Evolutionary conservation across 2,888 invertebrate species (phyloP).

Genomic region (Ormyrus thymus): DNA sequence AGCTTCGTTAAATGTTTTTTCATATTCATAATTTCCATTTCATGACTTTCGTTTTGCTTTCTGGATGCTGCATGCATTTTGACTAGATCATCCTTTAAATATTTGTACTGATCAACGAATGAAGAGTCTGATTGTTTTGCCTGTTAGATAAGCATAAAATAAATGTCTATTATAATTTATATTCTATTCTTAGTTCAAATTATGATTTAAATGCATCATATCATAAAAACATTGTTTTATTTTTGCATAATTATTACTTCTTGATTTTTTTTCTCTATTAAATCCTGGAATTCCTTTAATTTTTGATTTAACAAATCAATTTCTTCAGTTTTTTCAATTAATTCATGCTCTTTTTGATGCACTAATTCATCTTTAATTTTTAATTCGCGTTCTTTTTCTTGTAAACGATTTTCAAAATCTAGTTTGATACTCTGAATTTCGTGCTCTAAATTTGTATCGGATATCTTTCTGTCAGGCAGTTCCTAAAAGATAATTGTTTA

Average conservation of each 20-base stretch:
- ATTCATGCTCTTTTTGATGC: slow-evolving; percentile 59
- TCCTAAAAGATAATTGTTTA: slow-evolving; percentile 53
- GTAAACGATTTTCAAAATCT: slow-evolving; percentile 60
- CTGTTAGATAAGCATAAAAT: slow-evolving; percentile 55
- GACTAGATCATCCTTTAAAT: slow-evolving; percentile 66
- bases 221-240: not conserved
- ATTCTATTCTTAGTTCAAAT: not conserved
- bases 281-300: slow-evolving; percentile 64
- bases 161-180: not conserved
- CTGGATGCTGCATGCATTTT: slow-evolving; percentile 63
- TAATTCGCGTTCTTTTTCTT: slow-evolving; percentile 62
- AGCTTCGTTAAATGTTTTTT: slow-evolving; percentile 63
- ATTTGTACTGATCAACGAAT: slow-evolving; percentile 64
- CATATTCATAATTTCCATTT: slow-evolving; percentile 60
- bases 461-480: slow-evolving; percentile 49
- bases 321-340: slow-evolving; percentile 59
- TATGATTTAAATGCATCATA: not conserved
- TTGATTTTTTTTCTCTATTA: slow-evolving; percentile 63
- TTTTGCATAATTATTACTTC: slow-evolving; percentile 60
- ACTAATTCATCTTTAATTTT: slow-evolving; percentile 61
- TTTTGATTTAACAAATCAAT: slow-evolving; percentile 60
- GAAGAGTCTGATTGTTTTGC: slow-evolving; percentile 64
- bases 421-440: slow-evolving; percentile 58
- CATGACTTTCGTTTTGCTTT: slow-evolving; percentile 62
- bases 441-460: slow-evolving; percentile 24